Percentiles rank a stretch among this genome's conserved stretches.
These are phyloP conservation scores for Naso thynnoides DNA, from an alignment of 2,797 vertebrate genomes.

Conservation along the genomic window DNA sequence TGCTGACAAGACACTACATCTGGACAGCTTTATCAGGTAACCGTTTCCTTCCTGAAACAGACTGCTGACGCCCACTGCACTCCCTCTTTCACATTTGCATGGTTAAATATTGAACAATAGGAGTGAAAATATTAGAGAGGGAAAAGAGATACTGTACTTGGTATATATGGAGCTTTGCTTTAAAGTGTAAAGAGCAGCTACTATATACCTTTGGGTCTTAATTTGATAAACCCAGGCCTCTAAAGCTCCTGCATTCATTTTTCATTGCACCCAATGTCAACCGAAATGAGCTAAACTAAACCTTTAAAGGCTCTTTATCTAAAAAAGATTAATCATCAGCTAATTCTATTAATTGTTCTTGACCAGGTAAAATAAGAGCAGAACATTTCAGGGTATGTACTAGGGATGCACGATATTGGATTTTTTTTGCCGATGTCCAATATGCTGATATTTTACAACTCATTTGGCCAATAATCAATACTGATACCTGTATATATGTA, in stretches of 20 bases:
- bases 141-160: slow-evolving; percentile 1
- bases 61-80: slow-evolving; percentile 14
- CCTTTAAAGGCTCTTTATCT: neutral
- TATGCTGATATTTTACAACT: no score
- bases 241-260: slow-evolving; percentile 4
- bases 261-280: neutral
- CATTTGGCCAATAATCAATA: no score
- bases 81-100: slow-evolving; percentile 58
- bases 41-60: slow-evolving; percentile 53
- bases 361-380: neutral
- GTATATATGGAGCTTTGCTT: slow-evolving; percentile 5
- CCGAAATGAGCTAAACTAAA: neutral
- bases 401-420: no score
- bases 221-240: neutral
- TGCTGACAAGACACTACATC: slow-evolving; percentile 63
- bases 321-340: neutral
- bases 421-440: no score
- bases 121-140: slow-evolving; percentile 16
- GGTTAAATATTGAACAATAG: slow-evolving; percentile 29
- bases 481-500: no score
- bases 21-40: slow-evolving; percentile 57
- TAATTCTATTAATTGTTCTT: neutral
- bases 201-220: neutral
- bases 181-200: slow-evolving; percentile 7
- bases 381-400: neutral